Conservation (phyloP, 2,113 vertebrate genomes). For the Labeo catla region DNA sequence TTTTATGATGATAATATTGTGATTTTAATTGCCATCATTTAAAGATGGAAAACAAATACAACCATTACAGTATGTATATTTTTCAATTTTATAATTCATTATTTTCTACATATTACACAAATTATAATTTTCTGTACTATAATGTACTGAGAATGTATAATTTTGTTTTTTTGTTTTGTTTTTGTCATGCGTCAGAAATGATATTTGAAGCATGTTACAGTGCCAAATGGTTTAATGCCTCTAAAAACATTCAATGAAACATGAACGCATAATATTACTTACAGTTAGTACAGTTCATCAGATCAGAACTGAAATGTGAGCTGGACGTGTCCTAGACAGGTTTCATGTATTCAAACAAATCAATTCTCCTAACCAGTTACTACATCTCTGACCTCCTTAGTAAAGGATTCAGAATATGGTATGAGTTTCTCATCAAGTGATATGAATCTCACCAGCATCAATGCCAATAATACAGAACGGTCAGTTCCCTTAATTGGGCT, state of each 20-base stretch:
- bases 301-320: not conserved
- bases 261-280: not conserved
- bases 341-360: not conserved
- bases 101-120: not conserved
- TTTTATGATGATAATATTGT: not conserved
- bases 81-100: no score
- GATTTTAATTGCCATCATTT: no score
- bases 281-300: not conserved
- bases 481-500: no score
- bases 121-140: not conserved
- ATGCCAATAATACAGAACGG: no score
- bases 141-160: not conserved
- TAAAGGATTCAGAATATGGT: no score
- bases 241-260: not conserved
- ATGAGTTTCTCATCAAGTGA: no score
- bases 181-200: no score
- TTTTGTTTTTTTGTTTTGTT: not conserved
- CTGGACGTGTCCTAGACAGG: not conserved
- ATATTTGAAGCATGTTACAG: not conserved
- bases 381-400: no score
- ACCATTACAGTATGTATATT: no score
- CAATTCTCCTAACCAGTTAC: no score
- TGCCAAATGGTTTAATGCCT: not conserved
- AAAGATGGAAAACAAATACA: no score
- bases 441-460: no score